These are phyloP conservation scores for Lepidurus couesii DNA, from an alignment of 1,140 invertebrate genomes.

Conservation along the genomic window DNA sequence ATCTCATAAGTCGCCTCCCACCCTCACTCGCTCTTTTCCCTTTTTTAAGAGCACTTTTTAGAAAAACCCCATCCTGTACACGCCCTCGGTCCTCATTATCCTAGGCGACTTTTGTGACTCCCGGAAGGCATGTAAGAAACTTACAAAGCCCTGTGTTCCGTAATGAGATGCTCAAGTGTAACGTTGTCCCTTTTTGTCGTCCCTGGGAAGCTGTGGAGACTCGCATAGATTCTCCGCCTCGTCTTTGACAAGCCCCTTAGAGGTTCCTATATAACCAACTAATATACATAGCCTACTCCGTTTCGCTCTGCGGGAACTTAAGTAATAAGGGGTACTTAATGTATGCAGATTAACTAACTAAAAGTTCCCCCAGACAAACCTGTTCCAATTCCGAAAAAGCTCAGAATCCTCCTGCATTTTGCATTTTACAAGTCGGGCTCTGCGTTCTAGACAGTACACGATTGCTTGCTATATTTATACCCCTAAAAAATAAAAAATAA, in stretches of 20 bases:
- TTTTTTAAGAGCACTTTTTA: not conserved
- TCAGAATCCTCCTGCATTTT: too few species aligned
- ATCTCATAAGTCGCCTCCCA: not conserved
- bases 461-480: not conserved
- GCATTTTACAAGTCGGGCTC: too few species aligned
- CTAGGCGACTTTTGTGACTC: slow-evolving; percentile 3
- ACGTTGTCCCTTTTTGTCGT: not conserved
- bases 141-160: not conserved
- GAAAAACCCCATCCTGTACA: not conserved
- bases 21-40: not conserved
- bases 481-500: not conserved
- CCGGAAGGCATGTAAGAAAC: slow-evolving; percentile 18
- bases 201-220: not conserved
- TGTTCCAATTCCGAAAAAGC: too few species aligned
- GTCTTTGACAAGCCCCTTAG: not conserved
- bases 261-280: not conserved
- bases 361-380: not conserved
- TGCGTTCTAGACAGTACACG: not conserved
- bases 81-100: slow-evolving; percentile 17
- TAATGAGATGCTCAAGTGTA: slow-evolving; percentile 19
- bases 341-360: not conserved
- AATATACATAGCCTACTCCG: not conserved
- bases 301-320: not conserved
- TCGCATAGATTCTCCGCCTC: not conserved
- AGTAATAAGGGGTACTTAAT: not conserved